Percentiles rank a stretch among this genome's conserved stretches.
Evolutionary conservation across 2,113 vertebrate genomes (phyloP).

Genomic region (Protomyctophum bolini): DNA sequence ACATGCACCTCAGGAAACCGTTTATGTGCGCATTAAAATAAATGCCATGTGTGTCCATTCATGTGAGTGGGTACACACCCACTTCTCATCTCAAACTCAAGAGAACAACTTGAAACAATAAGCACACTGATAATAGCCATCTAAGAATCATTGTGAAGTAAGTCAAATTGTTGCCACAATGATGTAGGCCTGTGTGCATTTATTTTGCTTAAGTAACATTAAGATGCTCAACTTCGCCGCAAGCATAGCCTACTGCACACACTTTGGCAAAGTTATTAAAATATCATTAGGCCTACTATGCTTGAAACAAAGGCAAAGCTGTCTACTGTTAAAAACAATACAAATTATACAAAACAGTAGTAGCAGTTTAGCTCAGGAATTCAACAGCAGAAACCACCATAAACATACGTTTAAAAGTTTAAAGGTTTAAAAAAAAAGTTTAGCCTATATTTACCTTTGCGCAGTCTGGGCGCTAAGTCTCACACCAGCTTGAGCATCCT

Average conservation of each 20-base stretch:
- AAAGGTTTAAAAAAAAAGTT: neutral
- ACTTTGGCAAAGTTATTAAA: conserved; percentile 3
- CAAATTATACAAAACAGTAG: neutral
- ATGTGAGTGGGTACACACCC: conserved; percentile 74
- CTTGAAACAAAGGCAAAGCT: conserved; percentile 1
- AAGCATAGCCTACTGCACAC: neutral
- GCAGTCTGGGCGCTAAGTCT: conserved; percentile 68
- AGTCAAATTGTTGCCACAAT: neutral
- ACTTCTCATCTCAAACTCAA: conserved; percentile 47
- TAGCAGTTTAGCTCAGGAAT: neutral
- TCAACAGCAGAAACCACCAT: neutral
- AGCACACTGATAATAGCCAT: conserved; percentile 4
- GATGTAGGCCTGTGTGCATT: neutral
- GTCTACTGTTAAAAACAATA: conserved; percentile 2
- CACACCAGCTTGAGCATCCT: conserved; percentile 79
- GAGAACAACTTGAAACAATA: neutral
- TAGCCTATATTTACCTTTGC: conserved; percentile 67
- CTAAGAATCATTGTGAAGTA: too few species aligned
- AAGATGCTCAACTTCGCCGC: neutral
- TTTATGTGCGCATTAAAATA: conserved; percentile 33
- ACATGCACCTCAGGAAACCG: neutral
- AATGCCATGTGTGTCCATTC: conserved; percentile 59
- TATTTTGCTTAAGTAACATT: neutral
- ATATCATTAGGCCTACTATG: neutral
- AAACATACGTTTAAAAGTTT: neutral